Percentiles rank a stretch among this genome's conserved stretches.
Evolutionary conservation across 2,113 vertebrate genomes (phyloP).

Genomic region (Panurus biarmicus): DNA sequence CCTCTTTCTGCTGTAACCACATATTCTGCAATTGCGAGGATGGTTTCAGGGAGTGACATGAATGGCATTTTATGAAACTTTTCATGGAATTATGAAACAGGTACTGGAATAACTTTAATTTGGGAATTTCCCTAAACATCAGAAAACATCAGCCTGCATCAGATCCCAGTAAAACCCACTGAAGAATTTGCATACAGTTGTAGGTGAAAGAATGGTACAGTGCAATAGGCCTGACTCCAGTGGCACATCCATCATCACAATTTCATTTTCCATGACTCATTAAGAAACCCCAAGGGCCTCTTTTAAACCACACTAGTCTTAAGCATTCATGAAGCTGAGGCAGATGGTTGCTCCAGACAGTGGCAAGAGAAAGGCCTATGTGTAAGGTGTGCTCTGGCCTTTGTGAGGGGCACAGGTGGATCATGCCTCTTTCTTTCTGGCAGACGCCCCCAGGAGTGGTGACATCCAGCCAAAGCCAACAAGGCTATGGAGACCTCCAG

Average conservation of each 20-base stretch:
- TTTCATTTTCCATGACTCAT: neutral
- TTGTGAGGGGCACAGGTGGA: neutral
- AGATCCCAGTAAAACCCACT: neutral
- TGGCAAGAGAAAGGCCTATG: neutral
- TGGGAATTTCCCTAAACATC: constrained; percentile 53
- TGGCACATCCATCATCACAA: neutral
- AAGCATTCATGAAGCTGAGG: neutral
- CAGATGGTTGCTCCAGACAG: neutral
- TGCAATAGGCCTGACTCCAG: neutral
- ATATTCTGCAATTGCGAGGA: neutral
- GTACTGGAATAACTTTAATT: constrained; percentile 3
- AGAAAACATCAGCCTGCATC: neutral
- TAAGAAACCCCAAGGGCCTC: neutral
- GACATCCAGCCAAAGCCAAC: neutral
- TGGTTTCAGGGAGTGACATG: constrained; percentile 15
- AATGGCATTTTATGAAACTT: constrained; percentile 18
- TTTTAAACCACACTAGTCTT: neutral
- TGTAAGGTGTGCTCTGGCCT: neutral
- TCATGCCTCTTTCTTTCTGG: neutral
- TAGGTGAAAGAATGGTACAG: neutral
- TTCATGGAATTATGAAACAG: constrained; percentile 27
- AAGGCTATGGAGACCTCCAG: neutral
- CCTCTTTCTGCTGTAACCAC: neutral
- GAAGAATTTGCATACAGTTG: neutral
- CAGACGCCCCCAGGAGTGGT: neutral